Base-by-base conservation (phyloP, 2,888 invertebrate genomes). In the Prionchulus punctatus region DNA sequence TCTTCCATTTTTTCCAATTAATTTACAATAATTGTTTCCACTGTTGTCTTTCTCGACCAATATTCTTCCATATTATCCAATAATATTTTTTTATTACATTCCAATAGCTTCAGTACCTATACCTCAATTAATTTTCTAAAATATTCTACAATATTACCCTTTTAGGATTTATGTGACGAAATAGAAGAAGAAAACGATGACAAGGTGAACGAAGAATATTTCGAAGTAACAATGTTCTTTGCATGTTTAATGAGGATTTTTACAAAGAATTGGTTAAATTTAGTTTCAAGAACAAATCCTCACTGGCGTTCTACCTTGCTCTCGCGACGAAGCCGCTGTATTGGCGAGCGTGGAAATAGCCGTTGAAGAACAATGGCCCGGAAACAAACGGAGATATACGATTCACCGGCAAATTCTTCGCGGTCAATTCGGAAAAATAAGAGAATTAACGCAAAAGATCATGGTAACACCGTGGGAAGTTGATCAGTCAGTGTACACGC, bases 331-430 rank as follows among this genome's bases (percentile, higher is more conserved):
- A 62, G 80, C 80, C 0, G 79, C 80, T 1, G 75, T 77, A 7
- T 69, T 81, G 58, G 81, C 81, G 4, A 78, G 79, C 45, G 79
- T 81, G 55, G 80, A 81, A 68, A 72, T 80, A 21, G 76, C 79
- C 55, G 76, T 81, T 23, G 79, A 80, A 63, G 78, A 78, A 62
- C 72, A 72, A 27, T 77, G 76, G 67, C 76, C 75, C 4, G 61
- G 12, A 28, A 56, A 51, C 57, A 66, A 64, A 55, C 58, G 69
- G 47, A 67, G 65, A 1, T 68, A 66, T 54, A 68, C 66, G 2
- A 66, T 68, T n/a, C 57, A 67, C 36, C 57, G 68, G 27, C 69
- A 69, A 58, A 58, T 69, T 30, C 58, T 68, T 21, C 69, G 67
- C 48, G 68, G 69, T 26, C 69, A 69, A 56, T 68, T 68, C 57